Conservation (phyloP, 2,888 invertebrate species). For the Lasioglossum calceatum region DNA sequence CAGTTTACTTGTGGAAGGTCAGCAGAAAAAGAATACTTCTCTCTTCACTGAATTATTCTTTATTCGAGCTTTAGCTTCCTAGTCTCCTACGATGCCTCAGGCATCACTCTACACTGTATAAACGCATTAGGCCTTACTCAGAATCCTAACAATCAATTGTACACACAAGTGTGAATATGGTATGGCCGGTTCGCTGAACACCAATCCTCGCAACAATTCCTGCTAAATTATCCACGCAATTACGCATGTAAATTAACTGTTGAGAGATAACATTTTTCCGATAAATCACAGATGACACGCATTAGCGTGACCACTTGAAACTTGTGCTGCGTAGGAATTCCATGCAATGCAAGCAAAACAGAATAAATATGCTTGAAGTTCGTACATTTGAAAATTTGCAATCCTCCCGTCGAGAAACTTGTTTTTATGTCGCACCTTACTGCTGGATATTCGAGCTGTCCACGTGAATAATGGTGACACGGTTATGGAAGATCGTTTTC, state of each 20-base stretch:
- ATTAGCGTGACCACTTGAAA: conserved; percentile 38
- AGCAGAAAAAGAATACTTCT: not conserved
- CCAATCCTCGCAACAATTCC: not conserved
- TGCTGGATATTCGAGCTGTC: not conserved
- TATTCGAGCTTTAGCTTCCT: not conserved
- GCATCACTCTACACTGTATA: not conserved
- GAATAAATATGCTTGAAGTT: not conserved
- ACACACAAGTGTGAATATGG: not conserved
- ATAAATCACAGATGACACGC: conserved; percentile 43
- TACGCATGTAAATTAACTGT: conserved; percentile 27
- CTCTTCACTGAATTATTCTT: not conserved
- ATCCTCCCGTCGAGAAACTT: not conserved
- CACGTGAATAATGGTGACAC: not conserved
- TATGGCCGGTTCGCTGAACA: not conserved
- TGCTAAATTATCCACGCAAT: conserved; percentile 17
- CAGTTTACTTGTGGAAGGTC: not conserved
- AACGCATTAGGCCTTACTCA: not conserved
- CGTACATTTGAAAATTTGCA: not conserved
- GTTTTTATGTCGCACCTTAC: not conserved
- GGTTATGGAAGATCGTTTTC: conserved; percentile 32
- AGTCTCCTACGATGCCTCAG: not conserved
- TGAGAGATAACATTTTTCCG: conserved; percentile 31
- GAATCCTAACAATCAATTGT: not conserved
- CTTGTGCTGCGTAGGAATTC: conserved; percentile 11
- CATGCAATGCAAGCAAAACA: conserved; percentile 20